phyloP scores from a whole-genome alignment of 2,888 invertebrate genomes.

The Drosophila kuntzei region DNA sequence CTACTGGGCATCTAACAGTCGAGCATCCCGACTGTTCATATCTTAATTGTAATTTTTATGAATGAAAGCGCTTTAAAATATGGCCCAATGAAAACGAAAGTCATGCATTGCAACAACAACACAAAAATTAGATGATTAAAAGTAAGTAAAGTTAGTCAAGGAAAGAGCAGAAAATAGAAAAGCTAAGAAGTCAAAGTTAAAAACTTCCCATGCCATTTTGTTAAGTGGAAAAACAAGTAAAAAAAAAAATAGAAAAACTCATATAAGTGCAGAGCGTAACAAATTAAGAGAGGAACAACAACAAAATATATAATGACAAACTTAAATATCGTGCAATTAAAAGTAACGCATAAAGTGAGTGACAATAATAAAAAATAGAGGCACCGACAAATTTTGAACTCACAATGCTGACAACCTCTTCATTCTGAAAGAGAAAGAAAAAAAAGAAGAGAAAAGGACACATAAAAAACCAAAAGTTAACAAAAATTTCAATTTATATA shows the following conservation, averaged over 20 bases:
- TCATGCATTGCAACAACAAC: conserved; percentile 36
- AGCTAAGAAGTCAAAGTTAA: conserved; percentile 56
- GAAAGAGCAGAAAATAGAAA: conserved; percentile 28
- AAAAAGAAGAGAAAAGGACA: conserved; percentile 74
- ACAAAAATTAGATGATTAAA: neutral
- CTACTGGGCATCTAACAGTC: conserved; percentile 1
- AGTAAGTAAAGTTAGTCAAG: conserved; percentile 21
- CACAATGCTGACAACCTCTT: conserved; percentile 85
- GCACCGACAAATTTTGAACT: conserved; percentile 75
- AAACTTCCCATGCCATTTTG: conserved; percentile 42
- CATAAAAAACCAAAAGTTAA: conserved; percentile 68
- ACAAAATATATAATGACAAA: conserved; percentile 26
- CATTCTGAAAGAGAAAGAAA: conserved; percentile 84
- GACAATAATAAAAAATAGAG: conserved; percentile 30
- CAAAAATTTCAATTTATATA: conserved; percentile 34
- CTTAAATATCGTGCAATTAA: conserved; percentile 50
- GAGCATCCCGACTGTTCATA: neutral
- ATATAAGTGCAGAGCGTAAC: conserved; percentile 30
- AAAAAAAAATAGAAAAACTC: conserved; percentile 15
- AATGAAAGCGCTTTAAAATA: conserved; percentile 52
- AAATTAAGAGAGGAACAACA: conserved; percentile 22
- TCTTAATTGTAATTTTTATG: conserved; percentile 40
- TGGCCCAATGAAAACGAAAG: conserved; percentile 38
- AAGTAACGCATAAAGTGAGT: conserved; percentile 26
- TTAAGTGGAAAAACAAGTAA: conserved; percentile 36